Percentiles rank a stretch among this genome's conserved stretches.
These are phyloP conservation scores for Parascotia fuliginaria DNA, from an alignment of 2,888 invertebrate species.

Conservation along the genomic window DNA sequence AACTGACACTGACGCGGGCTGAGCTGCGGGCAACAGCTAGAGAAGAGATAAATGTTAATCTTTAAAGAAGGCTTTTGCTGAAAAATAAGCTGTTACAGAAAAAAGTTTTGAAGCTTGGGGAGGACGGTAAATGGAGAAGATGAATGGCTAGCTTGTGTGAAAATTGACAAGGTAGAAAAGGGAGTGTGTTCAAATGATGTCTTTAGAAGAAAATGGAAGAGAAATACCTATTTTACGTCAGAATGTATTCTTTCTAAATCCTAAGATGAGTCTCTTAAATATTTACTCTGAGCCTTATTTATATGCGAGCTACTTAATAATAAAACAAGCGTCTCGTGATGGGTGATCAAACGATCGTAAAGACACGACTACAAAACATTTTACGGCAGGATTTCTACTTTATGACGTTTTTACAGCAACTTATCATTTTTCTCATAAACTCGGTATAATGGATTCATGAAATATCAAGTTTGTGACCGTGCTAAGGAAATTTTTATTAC, in stretches of 20 bases:
- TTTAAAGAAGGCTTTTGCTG: too few species aligned
- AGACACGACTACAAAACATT: conserved; percentile 61
- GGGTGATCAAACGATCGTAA: conserved; percentile 59
- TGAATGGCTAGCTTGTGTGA: too few species aligned
- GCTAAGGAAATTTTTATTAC: conserved; percentile 47
- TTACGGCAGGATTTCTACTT: conserved; percentile 61
- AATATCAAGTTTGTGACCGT: conserved; percentile 37
- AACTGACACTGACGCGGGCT: too few species aligned
- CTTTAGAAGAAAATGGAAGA: too few species aligned
- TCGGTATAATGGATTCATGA: conserved; percentile 61
- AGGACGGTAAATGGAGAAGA: too few species aligned
- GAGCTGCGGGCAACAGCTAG: too few species aligned
- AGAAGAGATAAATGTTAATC: too few species aligned
- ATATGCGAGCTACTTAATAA: conserved; percentile 39
- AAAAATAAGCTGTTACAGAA: too few species aligned
- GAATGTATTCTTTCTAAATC: background rate
- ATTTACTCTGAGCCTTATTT: conserved; percentile 16
- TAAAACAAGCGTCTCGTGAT: conserved; percentile 49
- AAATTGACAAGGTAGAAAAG: too few species aligned
- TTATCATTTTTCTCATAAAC: conserved; percentile 76
- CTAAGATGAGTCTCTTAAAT: conserved; percentile 4
- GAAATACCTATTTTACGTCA: background rate
- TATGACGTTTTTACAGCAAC: conserved; percentile 69
- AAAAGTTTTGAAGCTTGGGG: too few species aligned
- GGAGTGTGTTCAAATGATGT: too few species aligned